phyloP scores from a whole-genome alignment of 2,888 invertebrate species.

The Melieria crassipennis region DNA sequence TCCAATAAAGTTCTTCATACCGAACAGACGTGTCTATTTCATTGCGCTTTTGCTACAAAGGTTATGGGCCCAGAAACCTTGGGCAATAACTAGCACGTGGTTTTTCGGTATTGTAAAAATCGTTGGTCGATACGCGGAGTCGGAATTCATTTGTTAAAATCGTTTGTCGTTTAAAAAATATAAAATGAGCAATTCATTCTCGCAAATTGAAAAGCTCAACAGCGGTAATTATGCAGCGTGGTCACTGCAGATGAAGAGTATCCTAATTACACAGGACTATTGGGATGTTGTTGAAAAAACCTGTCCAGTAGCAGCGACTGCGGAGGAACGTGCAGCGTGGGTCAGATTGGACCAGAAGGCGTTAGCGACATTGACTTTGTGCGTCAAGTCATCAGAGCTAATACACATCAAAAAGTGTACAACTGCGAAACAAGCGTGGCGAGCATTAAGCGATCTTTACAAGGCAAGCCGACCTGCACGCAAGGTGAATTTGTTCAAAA shows the following conservation, averaged over 20 bases:
- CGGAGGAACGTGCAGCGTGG: constrained; percentile 11
- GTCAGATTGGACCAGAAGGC: constrained; percentile 24
- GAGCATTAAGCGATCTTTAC: neutral
- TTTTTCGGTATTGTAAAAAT: no score
- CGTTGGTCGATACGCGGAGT: no score
- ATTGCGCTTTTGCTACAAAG: no score
- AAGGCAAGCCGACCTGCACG: constrained; percentile 10
- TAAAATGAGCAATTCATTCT: constrained; percentile 5
- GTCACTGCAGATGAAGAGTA: constrained; percentile 31
- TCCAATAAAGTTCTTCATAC: no score
- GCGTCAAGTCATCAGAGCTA: constrained; percentile 8
- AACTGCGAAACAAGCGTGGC: constrained; percentile 4
- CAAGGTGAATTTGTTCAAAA: constrained; percentile 38
- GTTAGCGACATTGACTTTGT: constrained; percentile 20
- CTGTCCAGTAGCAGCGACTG: neutral
- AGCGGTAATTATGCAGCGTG: constrained; percentile 25
- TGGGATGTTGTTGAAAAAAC: constrained; percentile 17
- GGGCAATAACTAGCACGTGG: no score
- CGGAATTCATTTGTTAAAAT: no score
- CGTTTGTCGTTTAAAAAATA: no score
- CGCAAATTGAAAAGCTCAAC: constrained; percentile 29
- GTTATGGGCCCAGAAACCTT: no score
- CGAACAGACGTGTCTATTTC: no score
- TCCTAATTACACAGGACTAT: constrained; percentile 27
- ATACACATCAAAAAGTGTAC: constrained; percentile 6